A percentile compares a stretch with the other conserved stretches of the same genome.
Evolutionary conservation across 2,797 vertebrate genomes (phyloP).

Genomic region (Iguana delicatissima): DNA sequence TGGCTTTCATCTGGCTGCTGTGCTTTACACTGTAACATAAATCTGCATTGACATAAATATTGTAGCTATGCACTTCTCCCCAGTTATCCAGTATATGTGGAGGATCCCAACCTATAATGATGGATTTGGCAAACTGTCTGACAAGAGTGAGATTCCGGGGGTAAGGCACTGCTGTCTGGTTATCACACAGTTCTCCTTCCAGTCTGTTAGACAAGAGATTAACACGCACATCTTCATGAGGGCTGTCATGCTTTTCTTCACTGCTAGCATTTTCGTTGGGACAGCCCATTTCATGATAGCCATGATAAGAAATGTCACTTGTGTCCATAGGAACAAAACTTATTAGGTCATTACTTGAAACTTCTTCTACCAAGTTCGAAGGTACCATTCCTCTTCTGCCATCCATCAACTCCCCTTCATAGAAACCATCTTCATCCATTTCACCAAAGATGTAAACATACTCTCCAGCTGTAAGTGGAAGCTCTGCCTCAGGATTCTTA

Average conservation of each 20-base stretch:
- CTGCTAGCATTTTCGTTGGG: conserved; percentile 79
- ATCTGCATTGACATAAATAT: conserved; percentile 85
- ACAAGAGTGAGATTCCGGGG: conserved; percentile 87
- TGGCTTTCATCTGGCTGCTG: conserved; percentile 82
- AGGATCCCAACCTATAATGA: conserved; percentile 87
- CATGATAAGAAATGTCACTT: conserved; percentile 80
- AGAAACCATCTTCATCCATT: conserved; percentile 89
- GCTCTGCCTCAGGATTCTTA: conserved; percentile 86
- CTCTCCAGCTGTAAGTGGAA: conserved; percentile 87
- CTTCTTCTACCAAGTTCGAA: conserved; percentile 87
- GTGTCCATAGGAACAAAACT: conserved; percentile 77
- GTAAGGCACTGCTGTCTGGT: conserved; percentile 85
- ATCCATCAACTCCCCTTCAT: conserved; percentile 89
- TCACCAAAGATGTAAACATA: conserved; percentile 88
- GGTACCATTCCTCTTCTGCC: conserved; percentile 87
- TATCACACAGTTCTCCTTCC: conserved; percentile 82
- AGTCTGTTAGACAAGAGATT: conserved; percentile 82
- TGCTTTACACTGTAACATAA: conserved; percentile 80
- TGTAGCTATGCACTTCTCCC: conserved; percentile 86
- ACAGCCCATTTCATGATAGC: conserved; percentile 81
- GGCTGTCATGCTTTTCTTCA: conserved; percentile 74
- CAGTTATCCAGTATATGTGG: conserved; percentile 82
- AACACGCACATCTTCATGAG: conserved; percentile 60
- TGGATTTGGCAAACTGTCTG: conserved; percentile 87
- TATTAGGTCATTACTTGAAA: conserved; percentile 84